phyloP scores from a whole-genome alignment of 2,113 vertebrate genomes.

The Sander vitreus region DNA sequence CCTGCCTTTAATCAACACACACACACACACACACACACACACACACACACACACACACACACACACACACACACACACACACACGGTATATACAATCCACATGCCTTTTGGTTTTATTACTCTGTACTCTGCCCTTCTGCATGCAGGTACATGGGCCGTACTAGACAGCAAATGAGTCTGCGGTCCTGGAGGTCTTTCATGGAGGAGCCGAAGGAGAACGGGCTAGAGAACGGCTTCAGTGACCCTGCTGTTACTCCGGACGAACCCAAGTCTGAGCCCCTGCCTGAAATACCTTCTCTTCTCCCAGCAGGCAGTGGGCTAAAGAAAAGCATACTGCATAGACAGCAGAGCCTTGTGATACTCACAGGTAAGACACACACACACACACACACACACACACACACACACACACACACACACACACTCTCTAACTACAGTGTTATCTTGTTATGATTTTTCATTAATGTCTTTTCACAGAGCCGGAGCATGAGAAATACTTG shows the following conservation, averaged over 20 bases:
- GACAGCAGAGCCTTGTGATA: slow-evolving; percentile 81
- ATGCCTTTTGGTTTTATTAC: background rate
- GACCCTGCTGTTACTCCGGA: slow-evolving; percentile 69
- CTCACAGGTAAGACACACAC: slow-evolving; percentile 76
- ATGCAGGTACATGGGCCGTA: slow-evolving; percentile 70
- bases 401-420: background rate
- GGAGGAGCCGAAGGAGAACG: slow-evolving; percentile 62
- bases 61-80: too few species aligned
- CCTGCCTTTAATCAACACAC: too few species aligned
- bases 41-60: too few species aligned
- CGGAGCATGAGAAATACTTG: slow-evolving; percentile 74
- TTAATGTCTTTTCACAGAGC: slow-evolving; percentile 69
- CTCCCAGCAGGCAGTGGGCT: slow-evolving; percentile 49
- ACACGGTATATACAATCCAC: too few species aligned
- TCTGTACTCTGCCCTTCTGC: background rate
- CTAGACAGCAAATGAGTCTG: slow-evolving; percentile 44
- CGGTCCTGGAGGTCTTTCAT: slow-evolving; percentile 65
- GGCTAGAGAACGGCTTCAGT: slow-evolving; percentile 63
- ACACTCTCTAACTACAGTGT: background rate
- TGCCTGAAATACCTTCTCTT: slow-evolving; percentile 66
- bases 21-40: too few species aligned
- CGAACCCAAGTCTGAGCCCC: slow-evolving; percentile 75
- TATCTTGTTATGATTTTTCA: slow-evolving; percentile 22
- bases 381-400: background rate
- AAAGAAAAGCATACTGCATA: slow-evolving; percentile 69